Conservation (phyloP, 2,797 vertebrate genomes). For the Pipistrellus pipistrellus region DNA sequence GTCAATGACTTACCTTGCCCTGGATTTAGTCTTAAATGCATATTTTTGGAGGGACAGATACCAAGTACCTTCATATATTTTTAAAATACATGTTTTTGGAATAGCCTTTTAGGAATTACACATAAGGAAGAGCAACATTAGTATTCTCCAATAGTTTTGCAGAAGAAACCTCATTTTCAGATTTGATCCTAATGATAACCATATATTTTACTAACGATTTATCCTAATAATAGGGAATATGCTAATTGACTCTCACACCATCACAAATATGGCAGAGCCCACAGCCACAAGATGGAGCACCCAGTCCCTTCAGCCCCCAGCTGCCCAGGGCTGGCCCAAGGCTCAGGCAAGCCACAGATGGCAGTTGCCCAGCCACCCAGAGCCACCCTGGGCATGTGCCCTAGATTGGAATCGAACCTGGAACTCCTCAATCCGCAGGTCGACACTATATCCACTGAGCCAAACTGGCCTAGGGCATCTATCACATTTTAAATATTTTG, state of each 20-base stretch:
- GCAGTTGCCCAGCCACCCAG: too few species aligned
- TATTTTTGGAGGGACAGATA: not conserved
- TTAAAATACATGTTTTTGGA: conserved; percentile 37
- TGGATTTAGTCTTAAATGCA: not conserved
- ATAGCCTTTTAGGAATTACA: not conserved
- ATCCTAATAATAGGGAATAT: too few species aligned
- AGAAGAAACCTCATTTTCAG: conserved; percentile 27
- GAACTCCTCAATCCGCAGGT: too few species aligned
- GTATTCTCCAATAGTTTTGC: conserved; percentile 1
- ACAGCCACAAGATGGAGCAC: too few species aligned
- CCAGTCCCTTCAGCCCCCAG: too few species aligned
- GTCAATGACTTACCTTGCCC: not conserved
- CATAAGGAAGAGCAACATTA: not conserved
- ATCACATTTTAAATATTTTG: not conserved
- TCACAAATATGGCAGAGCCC: too few species aligned
- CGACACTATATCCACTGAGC: not conserved
- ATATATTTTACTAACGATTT: not conserved
- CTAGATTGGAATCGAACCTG: too few species aligned
- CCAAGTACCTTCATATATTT: not conserved
- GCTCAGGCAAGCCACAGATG: too few species aligned
- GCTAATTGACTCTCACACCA: too few species aligned
- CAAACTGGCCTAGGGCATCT: not conserved
- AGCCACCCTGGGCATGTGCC: too few species aligned
- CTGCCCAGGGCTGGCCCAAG: too few species aligned
- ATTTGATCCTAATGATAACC: not conserved